Evolutionary conservation across 2,888 invertebrate species (phyloP).

Genomic region (Scaptomyza caliginosa): DNA sequence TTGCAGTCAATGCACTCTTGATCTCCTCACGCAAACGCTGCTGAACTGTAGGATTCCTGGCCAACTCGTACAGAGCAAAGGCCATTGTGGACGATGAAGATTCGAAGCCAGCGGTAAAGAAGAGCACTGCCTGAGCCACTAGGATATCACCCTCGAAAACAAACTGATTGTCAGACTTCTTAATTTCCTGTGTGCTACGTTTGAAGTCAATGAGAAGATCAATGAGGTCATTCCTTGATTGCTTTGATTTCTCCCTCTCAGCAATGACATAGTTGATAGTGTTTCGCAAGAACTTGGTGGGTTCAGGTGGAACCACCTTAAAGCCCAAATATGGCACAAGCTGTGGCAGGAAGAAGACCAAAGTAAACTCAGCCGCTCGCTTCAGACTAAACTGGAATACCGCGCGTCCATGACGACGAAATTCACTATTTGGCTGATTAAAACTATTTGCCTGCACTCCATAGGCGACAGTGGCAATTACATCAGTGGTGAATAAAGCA

Average conservation of each 20-base stretch:
- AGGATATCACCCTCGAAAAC: conserved; percentile 81
- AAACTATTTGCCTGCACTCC: conserved; percentile 85
- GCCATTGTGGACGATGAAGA: conserved; percentile 84
- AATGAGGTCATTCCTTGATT: conserved; percentile 84
- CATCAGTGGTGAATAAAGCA: conserved; percentile 83
- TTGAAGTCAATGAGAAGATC: conserved; percentile 85
- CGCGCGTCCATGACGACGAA: conserved; percentile 83
- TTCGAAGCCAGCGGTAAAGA: conserved; percentile 84
- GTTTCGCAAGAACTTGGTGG: conserved; percentile 81
- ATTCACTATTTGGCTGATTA: conserved; percentile 83
- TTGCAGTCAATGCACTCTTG: conserved; percentile 74
- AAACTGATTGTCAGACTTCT: conserved; percentile 48
- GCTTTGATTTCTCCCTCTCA: conserved; percentile 82
- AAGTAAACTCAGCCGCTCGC: conserved; percentile 81
- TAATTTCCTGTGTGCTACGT: conserved; percentile 76
- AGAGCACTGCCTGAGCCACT: conserved; percentile 83
- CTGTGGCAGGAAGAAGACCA: conserved; percentile 84
- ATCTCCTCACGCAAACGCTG: conserved; percentile 84
- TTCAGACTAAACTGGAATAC: conserved; percentile 81
- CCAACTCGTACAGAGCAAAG: conserved; percentile 84
- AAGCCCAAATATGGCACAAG: conserved; percentile 80
- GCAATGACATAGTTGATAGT: conserved; percentile 84
- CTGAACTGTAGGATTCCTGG: conserved; percentile 83
- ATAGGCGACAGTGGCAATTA: conserved; percentile 85
- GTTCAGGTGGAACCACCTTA: conserved; percentile 81